A percentile compares a stretch with the other conserved stretches of the same genome.
phyloP scores from a whole-genome alignment of 2,888 invertebrate genomes.

The Nephrotoma appendiculata region DNA sequence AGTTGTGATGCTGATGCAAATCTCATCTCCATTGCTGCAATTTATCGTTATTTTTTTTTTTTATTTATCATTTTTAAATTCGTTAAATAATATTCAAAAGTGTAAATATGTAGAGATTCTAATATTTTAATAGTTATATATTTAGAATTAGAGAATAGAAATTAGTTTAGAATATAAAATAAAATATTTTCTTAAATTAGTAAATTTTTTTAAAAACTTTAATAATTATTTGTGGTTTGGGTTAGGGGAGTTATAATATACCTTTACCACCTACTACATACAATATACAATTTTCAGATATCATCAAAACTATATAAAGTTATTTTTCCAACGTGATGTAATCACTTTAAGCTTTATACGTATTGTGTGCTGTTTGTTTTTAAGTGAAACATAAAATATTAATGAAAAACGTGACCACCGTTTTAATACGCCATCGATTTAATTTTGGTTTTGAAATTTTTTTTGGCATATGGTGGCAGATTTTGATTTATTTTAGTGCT shows the following conservation, averaged over 20 bases:
- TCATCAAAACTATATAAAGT: background rate
- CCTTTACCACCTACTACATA: background rate
- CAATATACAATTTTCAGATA: background rate
- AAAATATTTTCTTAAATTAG: too few species aligned
- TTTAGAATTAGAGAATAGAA: background rate
- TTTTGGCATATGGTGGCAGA: too few species aligned
- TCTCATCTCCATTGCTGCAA: slow-evolving; percentile 1
- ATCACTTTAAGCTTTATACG: background rate
- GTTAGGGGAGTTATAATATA: background rate
- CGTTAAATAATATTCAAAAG: background rate
- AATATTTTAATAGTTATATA: background rate
- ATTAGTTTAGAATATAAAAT: background rate
- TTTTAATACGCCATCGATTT: too few species aligned
- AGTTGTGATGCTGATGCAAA: background rate
- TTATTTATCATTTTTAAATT: background rate
- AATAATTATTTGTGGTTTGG: background rate
- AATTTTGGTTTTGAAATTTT: too few species aligned
- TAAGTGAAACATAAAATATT: too few species aligned
- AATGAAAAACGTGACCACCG: too few species aligned
- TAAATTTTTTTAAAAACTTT: background rate
- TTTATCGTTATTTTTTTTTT: background rate
- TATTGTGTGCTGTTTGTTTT: background rate
- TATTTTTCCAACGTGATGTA: background rate
- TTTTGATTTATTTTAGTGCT: too few species aligned
- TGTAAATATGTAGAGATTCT: background rate